Conservation (phyloP, 1,140 invertebrate genomes). For the Batillaria attramentaria region DNA sequence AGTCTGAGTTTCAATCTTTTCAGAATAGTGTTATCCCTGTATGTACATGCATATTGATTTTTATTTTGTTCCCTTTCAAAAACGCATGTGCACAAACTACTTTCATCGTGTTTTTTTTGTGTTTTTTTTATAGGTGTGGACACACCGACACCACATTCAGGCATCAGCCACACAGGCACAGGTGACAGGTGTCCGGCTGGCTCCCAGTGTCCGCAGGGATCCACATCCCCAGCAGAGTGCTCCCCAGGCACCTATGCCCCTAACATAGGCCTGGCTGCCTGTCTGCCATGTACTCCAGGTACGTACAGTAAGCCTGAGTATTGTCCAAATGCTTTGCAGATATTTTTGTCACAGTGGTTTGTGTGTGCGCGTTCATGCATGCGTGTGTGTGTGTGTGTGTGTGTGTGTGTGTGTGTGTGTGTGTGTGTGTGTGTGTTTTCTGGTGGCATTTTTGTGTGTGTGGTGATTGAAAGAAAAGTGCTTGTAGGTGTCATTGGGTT, state of each 20-base stretch:
- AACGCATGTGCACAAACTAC: neutral
- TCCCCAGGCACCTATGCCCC: slow-evolving; percentile 60
- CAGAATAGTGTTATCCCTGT: no score
- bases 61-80: no score
- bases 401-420: neutral
- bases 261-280: slow-evolving; percentile 40
- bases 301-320: no score
- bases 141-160: slow-evolving; percentile 52
- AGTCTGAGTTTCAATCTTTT: no score
- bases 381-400: neutral
- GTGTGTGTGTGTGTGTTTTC: neutral
- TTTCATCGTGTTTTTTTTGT: neutral
- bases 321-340: no score
- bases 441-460: no score
- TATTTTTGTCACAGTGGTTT: no score
- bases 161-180: slow-evolving; percentile 54
- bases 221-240: slow-evolving; percentile 60
- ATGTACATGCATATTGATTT: no score
- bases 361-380: no score
- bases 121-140: slow-evolving; percentile 59
- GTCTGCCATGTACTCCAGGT: slow-evolving; percentile 61
- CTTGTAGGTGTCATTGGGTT: no score
- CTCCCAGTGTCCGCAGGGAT: slow-evolving; percentile 61
- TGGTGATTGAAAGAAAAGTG: no score
- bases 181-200: slow-evolving; percentile 65